A percentile compares a stretch with the other conserved stretches of the same genome.
Conservation (phyloP, 2,797 vertebrate species). For the Gadopsis marmoratus region DNA sequence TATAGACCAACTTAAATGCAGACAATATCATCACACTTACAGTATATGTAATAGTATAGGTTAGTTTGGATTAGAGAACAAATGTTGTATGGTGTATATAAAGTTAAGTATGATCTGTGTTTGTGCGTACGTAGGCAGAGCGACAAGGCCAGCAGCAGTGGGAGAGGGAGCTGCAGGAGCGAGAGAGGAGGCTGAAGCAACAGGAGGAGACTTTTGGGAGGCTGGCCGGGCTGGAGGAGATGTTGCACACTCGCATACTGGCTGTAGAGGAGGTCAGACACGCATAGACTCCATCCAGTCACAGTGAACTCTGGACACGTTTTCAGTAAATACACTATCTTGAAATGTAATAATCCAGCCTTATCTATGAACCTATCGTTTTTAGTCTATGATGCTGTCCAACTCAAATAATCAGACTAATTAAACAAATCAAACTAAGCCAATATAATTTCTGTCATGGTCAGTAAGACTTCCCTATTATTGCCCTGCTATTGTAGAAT, state of each 20-base stretch:
- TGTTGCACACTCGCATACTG: conserved; percentile 71
- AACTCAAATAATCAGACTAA: conserved; percentile 5
- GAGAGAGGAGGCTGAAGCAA: conserved; percentile 85
- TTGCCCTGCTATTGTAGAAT: not conserved
- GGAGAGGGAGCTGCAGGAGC: conserved; percentile 85
- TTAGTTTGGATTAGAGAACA: not conserved
- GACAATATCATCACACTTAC: not conserved
- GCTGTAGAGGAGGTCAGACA: conserved; percentile 71
- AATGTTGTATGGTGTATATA: not conserved
- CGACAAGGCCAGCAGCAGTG: conserved; percentile 85
- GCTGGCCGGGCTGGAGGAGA: conserved; percentile 86
- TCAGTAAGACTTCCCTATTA: not conserved
- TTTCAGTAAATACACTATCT: not conserved
- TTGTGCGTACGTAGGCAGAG: conserved; percentile 79
- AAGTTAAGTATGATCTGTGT: not conserved
- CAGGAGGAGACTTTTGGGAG: conserved; percentile 85
- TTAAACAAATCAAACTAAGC: not conserved
- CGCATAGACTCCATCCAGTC: not conserved
- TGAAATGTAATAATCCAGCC: not conserved
- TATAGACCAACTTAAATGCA: not conserved
- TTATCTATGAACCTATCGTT: not conserved
- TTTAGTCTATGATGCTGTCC: not conserved
- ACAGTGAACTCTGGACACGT: not conserved
- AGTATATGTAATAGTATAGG: too few relatives aligned
- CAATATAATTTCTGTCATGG: not conserved